Evolutionary conservation across 2,797 vertebrate genomes (phyloP).

Genomic region (Phylloscopus collybita): DNA sequence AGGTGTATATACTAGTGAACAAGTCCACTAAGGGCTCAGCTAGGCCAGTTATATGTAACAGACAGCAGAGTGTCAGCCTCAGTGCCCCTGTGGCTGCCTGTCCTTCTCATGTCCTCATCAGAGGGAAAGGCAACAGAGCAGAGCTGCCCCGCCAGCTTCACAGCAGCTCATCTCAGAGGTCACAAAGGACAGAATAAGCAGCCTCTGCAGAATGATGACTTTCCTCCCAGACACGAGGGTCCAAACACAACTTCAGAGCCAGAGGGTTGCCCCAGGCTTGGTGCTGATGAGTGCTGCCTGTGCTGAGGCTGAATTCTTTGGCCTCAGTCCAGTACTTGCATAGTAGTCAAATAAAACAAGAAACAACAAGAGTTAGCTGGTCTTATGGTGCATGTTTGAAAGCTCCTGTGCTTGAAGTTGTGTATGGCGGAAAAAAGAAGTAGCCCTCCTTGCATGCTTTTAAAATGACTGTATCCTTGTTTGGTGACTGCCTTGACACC

Average conservation of each 20-base stretch:
- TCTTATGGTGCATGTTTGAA: neutral
- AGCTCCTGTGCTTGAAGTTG: neutral
- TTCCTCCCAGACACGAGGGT: neutral
- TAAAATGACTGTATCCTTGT: neutral
- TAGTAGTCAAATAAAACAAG: slow-evolving; percentile 63
- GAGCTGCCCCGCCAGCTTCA: neutral
- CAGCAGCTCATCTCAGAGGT: neutral
- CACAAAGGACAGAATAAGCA: neutral
- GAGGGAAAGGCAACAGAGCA: neutral
- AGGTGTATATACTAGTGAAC: neutral
- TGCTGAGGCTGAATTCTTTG: slow-evolving; percentile 14
- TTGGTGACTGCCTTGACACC: neutral
- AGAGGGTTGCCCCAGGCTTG: neutral
- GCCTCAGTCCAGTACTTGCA: slow-evolving; percentile 35
- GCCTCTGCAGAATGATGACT: neutral
- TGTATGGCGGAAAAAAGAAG: neutral
- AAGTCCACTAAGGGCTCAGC: neutral
- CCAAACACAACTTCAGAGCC: neutral
- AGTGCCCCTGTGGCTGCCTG: fast-evolving
- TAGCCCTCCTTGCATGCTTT: neutral
- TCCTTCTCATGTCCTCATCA: neutral
- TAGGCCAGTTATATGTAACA: neutral
- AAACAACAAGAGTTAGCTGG: slow-evolving; percentile 51
- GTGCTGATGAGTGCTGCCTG: neutral
- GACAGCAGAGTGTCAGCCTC: neutral